phyloP scores from a whole-genome alignment of 2,113 vertebrate species.

The Vimba vimba region DNA sequence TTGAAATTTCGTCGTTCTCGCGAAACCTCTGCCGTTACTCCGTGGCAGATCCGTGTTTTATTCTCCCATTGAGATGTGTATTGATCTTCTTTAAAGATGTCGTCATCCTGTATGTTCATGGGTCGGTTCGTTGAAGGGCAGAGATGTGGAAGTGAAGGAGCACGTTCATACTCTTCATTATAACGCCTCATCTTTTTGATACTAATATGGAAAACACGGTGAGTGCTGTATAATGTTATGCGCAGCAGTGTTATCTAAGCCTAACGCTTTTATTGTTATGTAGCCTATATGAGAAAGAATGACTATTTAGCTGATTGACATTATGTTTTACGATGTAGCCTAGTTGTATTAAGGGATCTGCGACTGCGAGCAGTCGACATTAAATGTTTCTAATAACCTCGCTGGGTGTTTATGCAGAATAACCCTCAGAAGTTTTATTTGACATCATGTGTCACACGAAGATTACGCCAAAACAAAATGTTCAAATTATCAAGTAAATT shows the following conservation, averaged over 20 bases:
- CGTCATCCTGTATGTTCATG: conserved; percentile 14
- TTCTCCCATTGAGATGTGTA: conserved; percentile 21
- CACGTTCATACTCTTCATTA: background rate
- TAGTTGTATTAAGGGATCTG: background rate
- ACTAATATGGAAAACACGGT: conserved; percentile 49
- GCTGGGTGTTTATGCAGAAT: background rate
- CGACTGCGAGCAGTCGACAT: background rate
- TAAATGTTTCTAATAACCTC: background rate
- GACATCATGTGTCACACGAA: background rate
- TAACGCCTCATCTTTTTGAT: conserved; percentile 20
- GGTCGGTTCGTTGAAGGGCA: conserved; percentile 30
- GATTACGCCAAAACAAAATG: background rate
- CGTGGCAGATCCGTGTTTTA: background rate
- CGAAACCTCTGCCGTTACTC: conserved; percentile 12
- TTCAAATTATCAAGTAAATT: background rate
- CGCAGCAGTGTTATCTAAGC: background rate
- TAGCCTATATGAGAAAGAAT: conserved; percentile 18
- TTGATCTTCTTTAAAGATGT: conserved; percentile 43
- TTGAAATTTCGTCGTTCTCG: background rate
- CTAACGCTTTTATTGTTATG: conserved; percentile 2
- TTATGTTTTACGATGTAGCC: background rate
- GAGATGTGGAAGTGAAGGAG: conserved; percentile 43
- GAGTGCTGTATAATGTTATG: conserved; percentile 14
- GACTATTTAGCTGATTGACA: background rate
- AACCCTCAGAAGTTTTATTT: background rate